These are phyloP conservation scores for Didymodactylos carnosus DNA, from an alignment of 2,888 invertebrate genomes.

Conservation along the genomic window DNA sequence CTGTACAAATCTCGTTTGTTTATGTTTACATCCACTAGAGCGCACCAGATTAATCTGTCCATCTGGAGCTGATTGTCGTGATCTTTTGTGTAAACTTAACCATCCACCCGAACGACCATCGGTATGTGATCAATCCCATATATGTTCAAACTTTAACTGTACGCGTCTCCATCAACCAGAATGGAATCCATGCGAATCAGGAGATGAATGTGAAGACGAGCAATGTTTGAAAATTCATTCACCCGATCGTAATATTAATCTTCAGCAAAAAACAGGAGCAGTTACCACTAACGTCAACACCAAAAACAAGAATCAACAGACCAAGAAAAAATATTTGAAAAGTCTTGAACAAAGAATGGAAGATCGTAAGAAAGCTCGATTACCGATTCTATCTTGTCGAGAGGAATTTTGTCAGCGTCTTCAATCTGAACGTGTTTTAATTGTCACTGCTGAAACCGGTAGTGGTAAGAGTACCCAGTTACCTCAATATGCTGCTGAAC, in stretches of 20 bases:
- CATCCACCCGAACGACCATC: background rate
- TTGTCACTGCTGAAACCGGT: conserved; percentile 60
- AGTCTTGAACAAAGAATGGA: background rate
- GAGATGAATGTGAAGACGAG: background rate
- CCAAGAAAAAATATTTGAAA: background rate
- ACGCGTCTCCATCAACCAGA: background rate
- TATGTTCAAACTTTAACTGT: background rate
- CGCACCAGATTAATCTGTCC: background rate
- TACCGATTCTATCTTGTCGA: background rate
- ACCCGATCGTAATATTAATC: background rate
- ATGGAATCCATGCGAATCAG: background rate
- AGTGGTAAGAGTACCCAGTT: conserved; percentile 15
- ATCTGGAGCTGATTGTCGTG: background rate
- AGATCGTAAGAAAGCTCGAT: background rate
- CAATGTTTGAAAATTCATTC: background rate
- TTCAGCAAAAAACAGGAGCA: background rate
- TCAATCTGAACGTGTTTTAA: conserved; percentile 67
- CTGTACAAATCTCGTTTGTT: background rate
- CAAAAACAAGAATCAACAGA: background rate
- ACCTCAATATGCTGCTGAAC: conserved; percentile 63
- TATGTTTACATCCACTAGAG: background rate
- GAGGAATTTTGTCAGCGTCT: background rate
- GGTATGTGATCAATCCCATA: background rate
- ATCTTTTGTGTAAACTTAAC: background rate
- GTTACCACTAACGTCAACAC: background rate